These are phyloP conservation scores for Lepisosteus osseus DNA, from an alignment of 2,113 vertebrate species.

Conservation along the genomic window DNA sequence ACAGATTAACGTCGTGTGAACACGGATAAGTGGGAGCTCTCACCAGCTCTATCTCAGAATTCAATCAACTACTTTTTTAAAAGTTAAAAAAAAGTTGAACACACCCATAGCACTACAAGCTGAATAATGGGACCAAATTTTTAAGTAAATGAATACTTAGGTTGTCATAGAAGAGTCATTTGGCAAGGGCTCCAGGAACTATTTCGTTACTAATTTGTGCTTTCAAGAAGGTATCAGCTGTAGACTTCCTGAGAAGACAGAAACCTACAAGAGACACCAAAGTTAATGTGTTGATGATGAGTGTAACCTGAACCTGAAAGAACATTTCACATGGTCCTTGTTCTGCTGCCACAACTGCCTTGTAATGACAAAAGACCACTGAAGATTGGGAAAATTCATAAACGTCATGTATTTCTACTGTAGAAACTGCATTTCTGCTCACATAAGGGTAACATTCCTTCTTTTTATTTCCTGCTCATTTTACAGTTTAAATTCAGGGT, in stretches of 20 bases:
- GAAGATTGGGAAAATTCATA: conserved; percentile 26
- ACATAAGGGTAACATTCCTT: neutral
- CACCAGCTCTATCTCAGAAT: conserved; percentile 48
- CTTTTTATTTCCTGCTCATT: conserved; percentile 1
- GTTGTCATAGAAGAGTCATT: conserved; percentile 39
- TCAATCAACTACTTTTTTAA: conserved; percentile 37
- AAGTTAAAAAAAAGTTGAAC: no score
- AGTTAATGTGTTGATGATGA: conserved; percentile 28
- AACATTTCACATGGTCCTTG: no score
- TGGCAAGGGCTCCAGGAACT: conserved; percentile 47
- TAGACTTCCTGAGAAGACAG: conserved; percentile 14
- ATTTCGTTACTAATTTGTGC: conserved; percentile 48
- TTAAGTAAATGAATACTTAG: conserved; percentile 36
- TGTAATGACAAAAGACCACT: neutral
- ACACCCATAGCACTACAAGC: conserved; percentile 33
- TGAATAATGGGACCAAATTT: conserved; percentile 30
- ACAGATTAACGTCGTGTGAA: conserved; percentile 46
- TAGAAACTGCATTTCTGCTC: neutral
- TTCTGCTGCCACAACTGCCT: no score
- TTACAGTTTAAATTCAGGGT: conserved; percentile 12
- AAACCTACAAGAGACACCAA: conserved; percentile 15
- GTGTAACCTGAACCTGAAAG: conserved; percentile 26
- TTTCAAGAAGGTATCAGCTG: conserved; percentile 39
- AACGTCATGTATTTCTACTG: no score
- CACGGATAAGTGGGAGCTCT: conserved; percentile 43